These are phyloP conservation scores for Pungitius pungitius DNA, from an alignment of 2,113 vertebrate genomes.

Conservation along the genomic window DNA sequence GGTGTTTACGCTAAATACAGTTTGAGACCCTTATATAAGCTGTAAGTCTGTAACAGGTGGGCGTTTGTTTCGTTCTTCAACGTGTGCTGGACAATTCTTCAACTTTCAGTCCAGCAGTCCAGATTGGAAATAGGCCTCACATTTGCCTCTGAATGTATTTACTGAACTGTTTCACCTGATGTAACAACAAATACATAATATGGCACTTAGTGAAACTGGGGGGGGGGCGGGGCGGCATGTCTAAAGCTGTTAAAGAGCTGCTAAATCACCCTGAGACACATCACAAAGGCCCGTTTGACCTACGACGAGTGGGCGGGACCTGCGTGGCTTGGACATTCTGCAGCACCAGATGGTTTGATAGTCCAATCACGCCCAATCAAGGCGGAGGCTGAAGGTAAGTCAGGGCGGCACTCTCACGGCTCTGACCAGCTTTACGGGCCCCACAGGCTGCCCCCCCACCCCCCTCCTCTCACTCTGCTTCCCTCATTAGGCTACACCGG, in stretches of 20 bases:
- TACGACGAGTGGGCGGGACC: constrained; percentile 36
- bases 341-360: constrained; percentile 42
- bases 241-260: not conserved
- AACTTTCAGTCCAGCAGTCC: not conserved
- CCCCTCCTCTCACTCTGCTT: not conserved
- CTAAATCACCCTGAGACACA: constrained; percentile 7
- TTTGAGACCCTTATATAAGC: constrained; percentile 15
- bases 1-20: constrained; percentile 39
- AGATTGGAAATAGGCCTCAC: not conserved
- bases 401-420: constrained; percentile 27
- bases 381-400: too few species aligned
- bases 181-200: not conserved
- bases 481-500: constrained; percentile 43
- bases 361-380: too few species aligned
- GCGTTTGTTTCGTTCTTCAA: constrained; percentile 22
- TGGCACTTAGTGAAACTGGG: too few species aligned
- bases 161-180: constrained; percentile 13
- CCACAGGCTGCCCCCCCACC: constrained; percentile 27
- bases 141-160: constrained; percentile 18
- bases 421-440: constrained; percentile 64
- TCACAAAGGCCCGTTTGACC: constrained; percentile 16
- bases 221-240: not conserved
- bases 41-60: constrained; percentile 17
- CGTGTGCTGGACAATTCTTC: not conserved
- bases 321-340: constrained; percentile 1